Evolutionary conservation across 2,113 vertebrate genomes (phyloP).

Genomic region (Cynoglossus semilaevis): DNA sequence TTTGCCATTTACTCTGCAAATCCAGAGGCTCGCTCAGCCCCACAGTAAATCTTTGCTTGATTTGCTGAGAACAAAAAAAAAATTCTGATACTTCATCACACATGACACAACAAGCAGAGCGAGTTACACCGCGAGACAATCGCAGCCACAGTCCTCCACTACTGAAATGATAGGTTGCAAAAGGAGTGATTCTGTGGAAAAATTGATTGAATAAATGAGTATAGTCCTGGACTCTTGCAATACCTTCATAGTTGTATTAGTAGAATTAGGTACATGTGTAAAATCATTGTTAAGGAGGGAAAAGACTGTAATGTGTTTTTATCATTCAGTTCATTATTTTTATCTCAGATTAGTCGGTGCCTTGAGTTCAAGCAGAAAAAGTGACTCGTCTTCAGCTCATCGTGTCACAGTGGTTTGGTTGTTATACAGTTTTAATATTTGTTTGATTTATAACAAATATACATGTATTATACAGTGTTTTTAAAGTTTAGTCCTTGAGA

Average conservation of each 20-base stretch:
- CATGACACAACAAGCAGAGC: no score
- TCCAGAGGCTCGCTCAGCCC: no score
- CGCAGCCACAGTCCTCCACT: no score
- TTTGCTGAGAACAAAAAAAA: no score
- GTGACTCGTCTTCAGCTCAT: not conserved
- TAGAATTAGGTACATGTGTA: not conserved
- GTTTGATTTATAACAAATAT: no score
- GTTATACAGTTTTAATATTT: no score
- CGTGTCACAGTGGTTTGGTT: slow-evolving; percentile 10
- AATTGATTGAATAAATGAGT: not conserved
- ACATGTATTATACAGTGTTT: no score
- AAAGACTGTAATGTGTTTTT: slow-evolving; percentile 17
- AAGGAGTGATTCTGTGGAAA: not conserved
- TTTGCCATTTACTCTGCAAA: no score
- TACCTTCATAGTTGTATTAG: slow-evolving; percentile 11
- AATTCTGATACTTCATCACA: no score
- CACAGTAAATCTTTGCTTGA: no score
- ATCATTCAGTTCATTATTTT: slow-evolving; percentile 14
- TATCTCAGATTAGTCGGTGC: slow-evolving; percentile 62
- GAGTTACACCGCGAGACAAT: no score
- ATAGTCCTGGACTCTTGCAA: slow-evolving; percentile 3
- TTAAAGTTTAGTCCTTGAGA: no score
- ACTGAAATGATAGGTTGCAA: not conserved
- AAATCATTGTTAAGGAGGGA: slow-evolving; percentile 2
- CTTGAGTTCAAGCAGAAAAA: slow-evolving; percentile 66